Evolutionary conservation across 2,888 invertebrate species (phyloP).

Genomic region (Aphidius colemani): DNA sequence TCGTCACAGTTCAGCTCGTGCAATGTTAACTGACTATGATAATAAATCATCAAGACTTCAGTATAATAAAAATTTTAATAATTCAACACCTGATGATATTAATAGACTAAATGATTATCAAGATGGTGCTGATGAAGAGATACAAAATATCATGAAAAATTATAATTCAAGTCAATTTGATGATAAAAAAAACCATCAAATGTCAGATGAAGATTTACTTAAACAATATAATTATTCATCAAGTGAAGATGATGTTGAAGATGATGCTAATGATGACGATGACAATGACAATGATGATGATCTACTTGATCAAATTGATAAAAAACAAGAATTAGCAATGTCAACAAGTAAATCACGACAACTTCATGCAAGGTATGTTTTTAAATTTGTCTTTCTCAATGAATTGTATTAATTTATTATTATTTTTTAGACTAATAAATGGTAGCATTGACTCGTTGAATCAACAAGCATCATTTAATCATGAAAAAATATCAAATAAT

Average conservation of each 20-base stretch:
- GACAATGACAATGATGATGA: slow-evolving; percentile 7
- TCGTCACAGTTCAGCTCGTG: slow-evolving; percentile 29
- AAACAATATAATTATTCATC: slow-evolving; percentile 39
- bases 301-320: background rate
- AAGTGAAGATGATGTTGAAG: slow-evolving; percentile 20
- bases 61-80: background rate
- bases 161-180: slow-evolving; percentile 14
- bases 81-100: slow-evolving; percentile 22
- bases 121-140: slow-evolving; percentile 29
- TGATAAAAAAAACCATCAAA: slow-evolving; percentile 34
- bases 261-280: slow-evolving; percentile 34
- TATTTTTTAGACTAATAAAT: slow-evolving; percentile 38
- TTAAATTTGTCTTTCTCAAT: no score
- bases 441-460: slow-evolving; percentile 29
- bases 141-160: slow-evolving; percentile 27
- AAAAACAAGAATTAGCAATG: slow-evolving; percentile 12
- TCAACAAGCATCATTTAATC: background rate
- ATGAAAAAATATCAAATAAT: slow-evolving; percentile 15
- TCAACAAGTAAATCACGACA: slow-evolving; percentile 44
- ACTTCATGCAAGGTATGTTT: slow-evolving; percentile 43
- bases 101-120: slow-evolving; percentile 25
- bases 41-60: slow-evolving; percentile 2
- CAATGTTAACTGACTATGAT: slow-evolving; percentile 18
- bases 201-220: slow-evolving; percentile 26
- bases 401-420: background rate